Evolutionary conservation across 2,797 vertebrate genomes (phyloP).

Genomic region (Hypotaenidia okinawae): DNA sequence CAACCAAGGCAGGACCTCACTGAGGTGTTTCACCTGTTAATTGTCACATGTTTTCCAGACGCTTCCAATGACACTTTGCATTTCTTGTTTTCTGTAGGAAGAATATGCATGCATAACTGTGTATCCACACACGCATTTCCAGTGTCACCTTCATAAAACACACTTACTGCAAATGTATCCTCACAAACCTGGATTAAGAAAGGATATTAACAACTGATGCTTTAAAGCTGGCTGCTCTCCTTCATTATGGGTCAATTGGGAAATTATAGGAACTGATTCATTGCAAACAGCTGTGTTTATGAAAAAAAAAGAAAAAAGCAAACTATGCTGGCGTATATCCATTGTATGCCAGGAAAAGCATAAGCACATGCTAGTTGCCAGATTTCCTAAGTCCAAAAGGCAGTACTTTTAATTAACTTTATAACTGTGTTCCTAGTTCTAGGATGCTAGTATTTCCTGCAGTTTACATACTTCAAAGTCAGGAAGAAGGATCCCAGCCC

Average conservation of each 20-base stretch:
- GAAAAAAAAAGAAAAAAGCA: background rate
- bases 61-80: background rate
- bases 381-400: background rate
- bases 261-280: constrained; percentile 79
- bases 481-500: background rate
- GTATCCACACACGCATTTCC: background rate
- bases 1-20: background rate
- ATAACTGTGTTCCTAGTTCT: background rate
- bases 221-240: constrained; percentile 43
- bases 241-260: constrained; percentile 70
- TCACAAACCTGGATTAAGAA: background rate
- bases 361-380: background rate
- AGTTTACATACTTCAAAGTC: background rate
- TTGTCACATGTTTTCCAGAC: background rate
- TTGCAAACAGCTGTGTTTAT: constrained; percentile 74
- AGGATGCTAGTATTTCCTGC: background rate
- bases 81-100: background rate
- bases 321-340: constrained; percentile 37
- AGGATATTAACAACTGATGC: constrained; percentile 40
- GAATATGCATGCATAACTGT: background rate
- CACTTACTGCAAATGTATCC: background rate
- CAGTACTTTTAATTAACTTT: background rate
- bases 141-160: background rate
- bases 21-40: background rate
- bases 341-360: constrained; percentile 62